Evolutionary conservation across 2,888 invertebrate species (phyloP).

Genomic region (Agriopis leucophaearia): DNA sequence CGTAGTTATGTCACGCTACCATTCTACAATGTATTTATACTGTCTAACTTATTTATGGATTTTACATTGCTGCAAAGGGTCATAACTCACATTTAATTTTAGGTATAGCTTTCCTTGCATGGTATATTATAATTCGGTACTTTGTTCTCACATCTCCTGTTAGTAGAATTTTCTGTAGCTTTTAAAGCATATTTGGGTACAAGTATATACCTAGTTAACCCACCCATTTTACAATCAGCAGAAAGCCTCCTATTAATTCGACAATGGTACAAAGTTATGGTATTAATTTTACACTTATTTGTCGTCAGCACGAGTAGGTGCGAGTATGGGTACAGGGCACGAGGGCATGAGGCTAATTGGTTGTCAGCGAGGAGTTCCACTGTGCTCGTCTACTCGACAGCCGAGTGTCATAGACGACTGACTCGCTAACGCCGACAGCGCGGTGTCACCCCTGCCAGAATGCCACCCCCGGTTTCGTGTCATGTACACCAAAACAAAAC

Average conservation of each 20-base stretch:
- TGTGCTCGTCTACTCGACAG: constrained; percentile 56
- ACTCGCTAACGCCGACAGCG: constrained; percentile 51
- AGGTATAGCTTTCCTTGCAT: constrained; percentile 4
- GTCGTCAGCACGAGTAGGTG: constrained; percentile 6
- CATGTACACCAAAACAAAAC: constrained; percentile 66
- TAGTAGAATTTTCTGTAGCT: neutral
- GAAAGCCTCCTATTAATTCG: neutral
- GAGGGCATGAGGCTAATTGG: constrained; percentile 79
- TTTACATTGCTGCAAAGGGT: constrained; percentile 8
- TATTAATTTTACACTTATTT: constrained; percentile 6
- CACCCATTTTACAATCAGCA: neutral
- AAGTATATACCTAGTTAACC: neutral
- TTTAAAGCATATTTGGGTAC: neutral
- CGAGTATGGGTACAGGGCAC: constrained; percentile 42
- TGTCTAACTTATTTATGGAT: constrained; percentile 17
- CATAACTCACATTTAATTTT: constrained; percentile 9
- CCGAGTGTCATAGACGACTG: constrained; percentile 61
- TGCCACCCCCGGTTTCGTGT: constrained; percentile 52
- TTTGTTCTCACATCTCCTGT: neutral
- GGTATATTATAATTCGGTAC: neutral
- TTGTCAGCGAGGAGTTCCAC: constrained; percentile 81
- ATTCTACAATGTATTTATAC: constrained; percentile 12
- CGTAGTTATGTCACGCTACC: neutral
- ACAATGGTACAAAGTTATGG: no score
- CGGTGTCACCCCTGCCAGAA: constrained; percentile 30